A percentile compares a stretch with the other conserved stretches of the same genome.
Evolutionary conservation across 2,888 invertebrate species (phyloP).

Genomic region (Orthosia cruda): DNA sequence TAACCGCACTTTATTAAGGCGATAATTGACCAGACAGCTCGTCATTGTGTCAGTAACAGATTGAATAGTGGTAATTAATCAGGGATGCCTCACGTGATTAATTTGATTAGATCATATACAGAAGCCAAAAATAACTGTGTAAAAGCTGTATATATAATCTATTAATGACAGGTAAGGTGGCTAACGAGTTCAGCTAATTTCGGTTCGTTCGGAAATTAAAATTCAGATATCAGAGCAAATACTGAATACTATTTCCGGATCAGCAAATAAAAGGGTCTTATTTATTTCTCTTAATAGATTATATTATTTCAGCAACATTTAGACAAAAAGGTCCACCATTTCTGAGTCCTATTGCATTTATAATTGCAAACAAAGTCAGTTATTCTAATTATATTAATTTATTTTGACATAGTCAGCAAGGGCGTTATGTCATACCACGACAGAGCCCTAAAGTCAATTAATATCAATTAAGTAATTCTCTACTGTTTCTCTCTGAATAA

Average conservation of each 20-base stretch:
- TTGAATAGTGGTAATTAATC: conserved; percentile 29
- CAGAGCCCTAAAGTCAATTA: too few relatives aligned
- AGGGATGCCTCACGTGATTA: background rate
- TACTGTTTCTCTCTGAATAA: too few relatives aligned
- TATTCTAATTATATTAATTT: too few relatives aligned
- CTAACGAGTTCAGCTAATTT: too few relatives aligned
- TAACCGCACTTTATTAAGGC: conserved; percentile 22
- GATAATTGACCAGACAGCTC: conserved; percentile 22
- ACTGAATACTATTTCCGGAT: background rate
- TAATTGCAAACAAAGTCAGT: too few relatives aligned
- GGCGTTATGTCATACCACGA: too few relatives aligned
- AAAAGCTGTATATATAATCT: background rate
- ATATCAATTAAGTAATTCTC: too few relatives aligned
- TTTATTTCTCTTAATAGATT: background rate
- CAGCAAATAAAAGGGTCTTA: background rate
- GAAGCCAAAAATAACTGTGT: background rate
- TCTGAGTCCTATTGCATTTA: background rate
- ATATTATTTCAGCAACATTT: background rate
- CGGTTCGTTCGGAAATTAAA: background rate
- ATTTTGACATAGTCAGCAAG: too few relatives aligned
- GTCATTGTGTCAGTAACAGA: conserved; percentile 5
- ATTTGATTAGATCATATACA: background rate
- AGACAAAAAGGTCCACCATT: background rate
- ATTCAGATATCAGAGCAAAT: background rate
- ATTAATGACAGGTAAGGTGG: background rate